Percentiles rank a stretch among this genome's conserved stretches.
Evolutionary conservation across 2,797 vertebrate genomes (phyloP).

Genomic region (Lepidocolaptes lacrymiger): DNA sequence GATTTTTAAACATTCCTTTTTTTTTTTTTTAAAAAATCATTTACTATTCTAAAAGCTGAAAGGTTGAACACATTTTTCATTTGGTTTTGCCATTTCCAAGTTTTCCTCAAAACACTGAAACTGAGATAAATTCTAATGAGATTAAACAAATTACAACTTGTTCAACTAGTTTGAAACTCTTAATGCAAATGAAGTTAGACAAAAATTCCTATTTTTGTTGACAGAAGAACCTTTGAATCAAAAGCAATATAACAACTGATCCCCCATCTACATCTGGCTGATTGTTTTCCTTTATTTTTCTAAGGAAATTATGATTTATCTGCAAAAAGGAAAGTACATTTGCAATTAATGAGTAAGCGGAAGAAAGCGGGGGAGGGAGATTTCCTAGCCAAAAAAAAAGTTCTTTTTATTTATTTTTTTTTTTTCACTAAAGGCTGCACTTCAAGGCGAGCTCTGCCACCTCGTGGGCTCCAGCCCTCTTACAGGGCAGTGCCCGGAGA

Average conservation of each 20-base stretch:
- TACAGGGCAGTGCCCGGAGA: background rate
- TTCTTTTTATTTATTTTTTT: background rate
- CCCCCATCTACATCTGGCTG: background rate
- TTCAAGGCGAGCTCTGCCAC: constrained; percentile 43
- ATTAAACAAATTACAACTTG: background rate
- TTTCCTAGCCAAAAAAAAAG: background rate
- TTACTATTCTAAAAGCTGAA: background rate
- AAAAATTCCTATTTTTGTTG: background rate
- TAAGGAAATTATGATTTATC: background rate
- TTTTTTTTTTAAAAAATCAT: background rate
- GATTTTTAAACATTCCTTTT: background rate
- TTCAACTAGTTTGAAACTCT: background rate
- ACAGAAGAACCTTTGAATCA: background rate
- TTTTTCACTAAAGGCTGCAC: background rate
- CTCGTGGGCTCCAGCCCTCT: constrained; percentile 40
- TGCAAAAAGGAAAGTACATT: background rate
- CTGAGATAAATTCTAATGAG: background rate
- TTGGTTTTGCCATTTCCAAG: background rate
- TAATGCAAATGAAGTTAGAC: background rate
- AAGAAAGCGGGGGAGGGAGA: background rate
- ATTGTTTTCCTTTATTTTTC: background rate
- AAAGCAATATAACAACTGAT: background rate
- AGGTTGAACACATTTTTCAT: background rate
- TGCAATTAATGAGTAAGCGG: background rate
- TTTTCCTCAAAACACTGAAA: background rate